Percentiles rank a stretch among this genome's conserved stretches.
Evolutionary conservation across 2,888 invertebrate genomes (phyloP).

Genomic region (Drosophila recens): DNA sequence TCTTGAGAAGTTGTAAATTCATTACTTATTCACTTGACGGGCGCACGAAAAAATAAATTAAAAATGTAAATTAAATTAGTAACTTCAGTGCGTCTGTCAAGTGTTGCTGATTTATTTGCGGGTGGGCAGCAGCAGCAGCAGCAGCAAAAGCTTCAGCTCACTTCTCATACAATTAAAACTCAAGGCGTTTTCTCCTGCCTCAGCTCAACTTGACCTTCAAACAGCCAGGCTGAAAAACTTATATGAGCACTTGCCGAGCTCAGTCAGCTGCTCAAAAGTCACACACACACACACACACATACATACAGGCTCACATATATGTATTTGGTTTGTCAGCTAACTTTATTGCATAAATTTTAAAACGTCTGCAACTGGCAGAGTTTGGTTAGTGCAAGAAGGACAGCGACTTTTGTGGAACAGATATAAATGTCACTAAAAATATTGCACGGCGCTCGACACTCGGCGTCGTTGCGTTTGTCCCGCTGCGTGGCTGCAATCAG

Average conservation of each 20-base stretch:
- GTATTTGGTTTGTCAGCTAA: conserved; percentile 38
- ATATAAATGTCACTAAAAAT: conserved; percentile 80
- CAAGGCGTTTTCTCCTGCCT: conserved; percentile 36
- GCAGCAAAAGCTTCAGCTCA: conserved; percentile 1
- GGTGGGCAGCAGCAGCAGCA: conserved; percentile 33
- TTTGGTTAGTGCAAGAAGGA: not conserved
- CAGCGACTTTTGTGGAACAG: conserved; percentile 19
- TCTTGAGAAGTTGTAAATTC: conserved; percentile 82
- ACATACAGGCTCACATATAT: conserved; percentile 8
- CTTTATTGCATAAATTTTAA: conserved; percentile 81
- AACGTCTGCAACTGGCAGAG: conserved; percentile 46
- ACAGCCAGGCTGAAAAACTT: conserved; percentile 39
- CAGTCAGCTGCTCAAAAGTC: conserved; percentile 29
- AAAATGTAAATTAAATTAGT: conserved; percentile 83
- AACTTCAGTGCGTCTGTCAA: conserved; percentile 80
- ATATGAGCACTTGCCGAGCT: conserved; percentile 28
- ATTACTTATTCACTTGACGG: conserved; percentile 83
- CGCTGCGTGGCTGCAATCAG: conserved; percentile 71
- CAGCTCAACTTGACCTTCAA: conserved; percentile 72
- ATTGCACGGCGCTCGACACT: conserved; percentile 57
- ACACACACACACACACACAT: conserved; percentile 28
- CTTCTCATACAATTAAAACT: conserved; percentile 52
- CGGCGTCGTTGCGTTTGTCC: conserved; percentile 43
- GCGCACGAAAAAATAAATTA: conserved; percentile 76
- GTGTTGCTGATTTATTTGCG: conserved; percentile 81